Conservation (phyloP, 2,797 vertebrate species). For the Falco cherrug region DNA sequence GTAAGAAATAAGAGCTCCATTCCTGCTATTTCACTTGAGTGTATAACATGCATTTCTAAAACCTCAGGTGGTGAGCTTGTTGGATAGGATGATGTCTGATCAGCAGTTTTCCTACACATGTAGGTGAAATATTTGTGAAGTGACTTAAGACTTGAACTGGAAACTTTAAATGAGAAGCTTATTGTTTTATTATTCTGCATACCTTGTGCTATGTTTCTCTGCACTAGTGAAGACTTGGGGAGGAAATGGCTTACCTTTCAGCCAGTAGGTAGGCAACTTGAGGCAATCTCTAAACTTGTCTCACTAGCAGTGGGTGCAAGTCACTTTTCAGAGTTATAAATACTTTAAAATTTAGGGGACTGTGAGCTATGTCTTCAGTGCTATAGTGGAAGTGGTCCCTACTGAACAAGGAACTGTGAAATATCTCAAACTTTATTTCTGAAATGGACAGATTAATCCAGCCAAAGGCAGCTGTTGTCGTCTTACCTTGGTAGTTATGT, state of each 20-base stretch:
- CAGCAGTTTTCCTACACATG: background rate
- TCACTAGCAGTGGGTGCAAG: background rate
- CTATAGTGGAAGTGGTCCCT: background rate
- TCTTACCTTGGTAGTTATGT: background rate
- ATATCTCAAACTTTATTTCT: background rate
- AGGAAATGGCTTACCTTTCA: background rate
- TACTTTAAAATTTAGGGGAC: background rate
- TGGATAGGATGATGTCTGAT: background rate
- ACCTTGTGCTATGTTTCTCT: background rate
- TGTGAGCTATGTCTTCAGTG: background rate
- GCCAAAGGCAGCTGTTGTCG: background rate
- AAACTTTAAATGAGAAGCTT: background rate
- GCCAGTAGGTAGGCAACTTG: background rate
- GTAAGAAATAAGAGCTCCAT: background rate
- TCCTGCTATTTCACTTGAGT: background rate
- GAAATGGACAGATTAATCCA: background rate
- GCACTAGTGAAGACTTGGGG: background rate
- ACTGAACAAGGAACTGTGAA: background rate
- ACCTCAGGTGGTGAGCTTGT: background rate
- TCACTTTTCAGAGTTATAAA: background rate
- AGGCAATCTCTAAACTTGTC: background rate
- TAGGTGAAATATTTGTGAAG: constrained; percentile 4
- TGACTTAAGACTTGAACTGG: background rate
- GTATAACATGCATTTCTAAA: background rate
- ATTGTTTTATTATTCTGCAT: background rate